Base-by-base conservation (phyloP, 1,140 invertebrate species). In the Drosophila neocordata region DNA sequence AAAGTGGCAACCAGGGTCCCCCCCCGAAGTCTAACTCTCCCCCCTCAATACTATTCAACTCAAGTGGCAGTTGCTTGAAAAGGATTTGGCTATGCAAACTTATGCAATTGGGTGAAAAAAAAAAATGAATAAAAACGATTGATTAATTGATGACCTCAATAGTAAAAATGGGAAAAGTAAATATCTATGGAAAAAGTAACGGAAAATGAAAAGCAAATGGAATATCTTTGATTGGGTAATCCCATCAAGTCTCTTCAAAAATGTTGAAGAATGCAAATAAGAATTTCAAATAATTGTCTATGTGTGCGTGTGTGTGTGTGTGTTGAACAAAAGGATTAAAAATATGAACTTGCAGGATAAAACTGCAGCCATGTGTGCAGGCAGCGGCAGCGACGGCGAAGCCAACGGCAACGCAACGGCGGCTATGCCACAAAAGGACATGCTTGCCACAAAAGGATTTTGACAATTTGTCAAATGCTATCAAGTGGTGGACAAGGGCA, bases 381-480 rank as follows among this genome's bases (percentile, higher is more conserved):
- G 56, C 61, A 71, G 63, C 71, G 69, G 44, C 37, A 61, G 61
- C 70, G 71, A 70, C 62, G 74, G 66, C 64, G 4, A 24, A 1
- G 72, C 7, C 69, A 51, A 38, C 65, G 35, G 20, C 58, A 60
- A 22, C 51, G 20, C 58, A 60, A 24, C 52, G 38, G 38, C 57
- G 60, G 51, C 59, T 65, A 55, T 58, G 66, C 62, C 68, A 71
- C 77, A 77, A 83, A 85, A 77, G 69, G 55, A 65, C 55, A 24
- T 48, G 71, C 35, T 72, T 37, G 67, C 76, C 76, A 79, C 81
- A 88, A 83, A 84, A 72, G 83, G 83, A 88, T 88, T 88, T 88
- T 73, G 76, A 48, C 41, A 88, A 83, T 88, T 88, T 88, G 79
- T 83, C 83, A 88, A 88, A 83, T 77, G 71, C 81, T 34, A 88